Base-by-base conservation (phyloP, 2,888 invertebrate species). In the Machimus atricapillus region DNA sequence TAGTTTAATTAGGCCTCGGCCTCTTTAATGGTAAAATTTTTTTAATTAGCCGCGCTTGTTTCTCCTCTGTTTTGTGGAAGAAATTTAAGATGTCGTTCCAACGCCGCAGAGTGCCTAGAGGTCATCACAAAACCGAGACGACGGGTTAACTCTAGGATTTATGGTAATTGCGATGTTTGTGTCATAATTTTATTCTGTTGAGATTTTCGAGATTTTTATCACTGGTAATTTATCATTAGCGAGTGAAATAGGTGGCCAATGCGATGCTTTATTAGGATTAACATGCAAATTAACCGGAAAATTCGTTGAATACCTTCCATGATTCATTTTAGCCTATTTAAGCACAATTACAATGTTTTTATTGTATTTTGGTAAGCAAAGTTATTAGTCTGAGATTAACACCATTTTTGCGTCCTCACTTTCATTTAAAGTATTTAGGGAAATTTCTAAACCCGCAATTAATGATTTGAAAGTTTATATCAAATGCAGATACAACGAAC, bases 1-100 rank as follows among this genome's bases (percentile, higher is more conserved):
- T 79, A 23, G 79, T 79, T 79, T 79, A 79, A 79, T 79, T 79
- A 79, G 79, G 79, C 23, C 52, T 79, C 23, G 52, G 14, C 78
- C n/a, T 19, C 8, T 43, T 78, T 78, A 43, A 78, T 78, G 78
- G 78, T 78, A 14, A 78, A 78, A 78, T 43, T 78, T 37, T 78
- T 78, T 78, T 40, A 66, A 66, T 66, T 66, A 66, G 66, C 66
- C 27, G 23, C 66, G 66, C 66, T 66, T 66, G 66, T 66, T 66
- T 66, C 66, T 66, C 23, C 12, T 56, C n/a, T 27, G 66, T 66
- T 66, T 66, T 23, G 12, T 66, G 27, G 66, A 66, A 12, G 66
- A 66, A 66, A 66, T 66, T 66, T 66, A 66, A 66, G 66, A 66
- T 66, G 66, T 66, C 19, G 27, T 66, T 66, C 66, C 66, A 23